A percentile compares a stretch with the other conserved stretches of the same genome.
Conservation (phyloP, 2,797 vertebrate species). For the Mus spretus region DNA sequence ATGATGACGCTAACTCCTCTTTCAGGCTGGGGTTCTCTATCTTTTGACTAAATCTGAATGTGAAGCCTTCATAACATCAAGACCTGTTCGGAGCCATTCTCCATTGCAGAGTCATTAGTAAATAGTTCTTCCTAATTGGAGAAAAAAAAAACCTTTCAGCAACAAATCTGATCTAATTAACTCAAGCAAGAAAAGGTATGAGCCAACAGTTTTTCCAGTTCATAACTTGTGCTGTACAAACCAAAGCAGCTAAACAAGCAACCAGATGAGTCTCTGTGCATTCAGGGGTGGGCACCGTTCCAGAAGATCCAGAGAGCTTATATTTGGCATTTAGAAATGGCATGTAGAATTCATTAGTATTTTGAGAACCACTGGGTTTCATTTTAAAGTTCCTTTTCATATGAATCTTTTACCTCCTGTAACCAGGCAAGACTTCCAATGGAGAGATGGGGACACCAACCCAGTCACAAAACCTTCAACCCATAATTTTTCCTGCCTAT, state of each 20-base stretch:
- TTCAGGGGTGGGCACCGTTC: background rate
- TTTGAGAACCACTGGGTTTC: constrained; percentile 8
- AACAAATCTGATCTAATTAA: constrained; percentile 18
- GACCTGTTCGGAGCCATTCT: background rate
- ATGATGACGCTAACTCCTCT: background rate
- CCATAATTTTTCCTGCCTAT: background rate
- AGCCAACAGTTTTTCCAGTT: background rate
- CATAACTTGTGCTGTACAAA: background rate
- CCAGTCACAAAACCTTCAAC: background rate
- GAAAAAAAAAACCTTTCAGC: background rate
- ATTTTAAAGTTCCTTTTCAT: constrained; percentile 27
- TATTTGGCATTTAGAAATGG: background rate
- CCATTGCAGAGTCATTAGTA: background rate
- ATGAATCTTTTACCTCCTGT: background rate
- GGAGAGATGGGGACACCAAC: background rate
- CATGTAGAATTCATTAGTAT: background rate
- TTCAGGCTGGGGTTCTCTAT: background rate
- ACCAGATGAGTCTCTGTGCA: background rate
- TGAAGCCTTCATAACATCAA: background rate
- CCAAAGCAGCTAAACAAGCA: background rate
- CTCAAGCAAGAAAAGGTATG: background rate
- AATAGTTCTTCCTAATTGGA: background rate
- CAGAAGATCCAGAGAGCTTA: background rate
- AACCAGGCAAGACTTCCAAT: background rate
- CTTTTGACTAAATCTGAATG: background rate